Conservation (phyloP, 2,888 invertebrate species). For the Watsonalla binaria region DNA sequence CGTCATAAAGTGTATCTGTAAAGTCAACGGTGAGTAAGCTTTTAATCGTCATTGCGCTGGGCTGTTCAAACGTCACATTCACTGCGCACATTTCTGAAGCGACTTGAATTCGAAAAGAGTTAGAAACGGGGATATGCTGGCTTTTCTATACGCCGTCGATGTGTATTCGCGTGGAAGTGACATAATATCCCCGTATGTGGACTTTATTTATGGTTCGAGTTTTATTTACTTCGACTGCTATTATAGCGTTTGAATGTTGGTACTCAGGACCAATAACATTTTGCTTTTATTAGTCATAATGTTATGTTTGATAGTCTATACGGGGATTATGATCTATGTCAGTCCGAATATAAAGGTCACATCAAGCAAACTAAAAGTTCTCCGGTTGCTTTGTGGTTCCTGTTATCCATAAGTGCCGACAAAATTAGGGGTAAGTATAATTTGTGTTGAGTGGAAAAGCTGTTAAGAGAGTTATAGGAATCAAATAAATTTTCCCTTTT, state of each 20-base stretch:
- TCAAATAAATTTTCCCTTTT: too few species aligned
- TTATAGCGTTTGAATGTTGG: neutral
- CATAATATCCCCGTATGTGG: slow-evolving; percentile 9
- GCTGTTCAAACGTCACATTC: slow-evolving; percentile 34
- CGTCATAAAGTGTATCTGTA: slow-evolving; percentile 16
- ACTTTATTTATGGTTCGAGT: neutral
- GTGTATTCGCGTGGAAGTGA: slow-evolving; percentile 13
- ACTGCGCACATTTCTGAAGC: slow-evolving; percentile 23
- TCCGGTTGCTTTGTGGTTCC: too few species aligned
- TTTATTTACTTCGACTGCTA: neutral
- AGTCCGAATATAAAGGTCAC: too few species aligned
- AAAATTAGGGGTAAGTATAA: too few species aligned
- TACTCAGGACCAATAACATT: neutral
- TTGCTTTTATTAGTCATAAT: neutral
- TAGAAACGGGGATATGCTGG: slow-evolving; percentile 22
- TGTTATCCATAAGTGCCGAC: too few species aligned
- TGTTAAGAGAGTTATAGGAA: too few species aligned
- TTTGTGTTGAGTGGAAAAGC: too few species aligned
- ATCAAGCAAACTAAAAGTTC: too few species aligned
- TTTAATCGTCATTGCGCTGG: slow-evolving; percentile 26
- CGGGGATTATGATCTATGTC: too few species aligned
- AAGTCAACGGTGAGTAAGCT: slow-evolving; percentile 12
- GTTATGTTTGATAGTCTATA: neutral
- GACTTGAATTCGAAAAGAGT: slow-evolving; percentile 37
- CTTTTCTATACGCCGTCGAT: slow-evolving; percentile 21